Conservation (phyloP, 2,113 vertebrate genomes). For the Platysteira castanea region DNA sequence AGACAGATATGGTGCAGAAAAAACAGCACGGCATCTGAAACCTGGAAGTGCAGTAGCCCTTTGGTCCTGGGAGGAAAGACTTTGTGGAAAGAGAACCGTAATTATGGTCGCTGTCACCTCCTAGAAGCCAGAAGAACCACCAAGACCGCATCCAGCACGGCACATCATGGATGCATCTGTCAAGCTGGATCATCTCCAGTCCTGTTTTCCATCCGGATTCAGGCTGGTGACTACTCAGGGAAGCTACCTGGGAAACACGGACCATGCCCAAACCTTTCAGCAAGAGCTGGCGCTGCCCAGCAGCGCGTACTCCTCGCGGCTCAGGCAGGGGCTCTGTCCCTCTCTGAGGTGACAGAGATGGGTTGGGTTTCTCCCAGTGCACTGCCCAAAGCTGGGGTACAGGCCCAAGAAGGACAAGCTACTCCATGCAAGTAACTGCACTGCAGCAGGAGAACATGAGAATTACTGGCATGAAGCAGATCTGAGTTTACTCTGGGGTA, state of each 20-base stretch:
- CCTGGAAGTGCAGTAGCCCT: background rate
- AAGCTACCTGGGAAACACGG: background rate
- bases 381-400: background rate
- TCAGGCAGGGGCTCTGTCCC: background rate
- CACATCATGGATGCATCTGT: background rate
- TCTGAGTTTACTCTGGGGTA: background rate
- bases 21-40: background rate
- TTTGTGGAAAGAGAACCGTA: background rate
- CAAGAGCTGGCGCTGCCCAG: background rate
- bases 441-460: background rate
- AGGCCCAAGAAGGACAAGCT: background rate
- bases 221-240: background rate
- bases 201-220: background rate
- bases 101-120: background rate
- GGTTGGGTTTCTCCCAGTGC: background rate
- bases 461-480: background rate
- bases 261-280: background rate
- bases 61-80: background rate
- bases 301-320: fast-evolving
- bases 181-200: background rate
- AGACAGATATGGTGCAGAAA: background rate
- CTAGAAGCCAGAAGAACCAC: background rate
- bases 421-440: background rate
- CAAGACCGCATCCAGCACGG: background rate
- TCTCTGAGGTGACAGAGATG: background rate